phyloP scores from a whole-genome alignment of 2,888 invertebrate species.

The Microdon myrmicae region DNA sequence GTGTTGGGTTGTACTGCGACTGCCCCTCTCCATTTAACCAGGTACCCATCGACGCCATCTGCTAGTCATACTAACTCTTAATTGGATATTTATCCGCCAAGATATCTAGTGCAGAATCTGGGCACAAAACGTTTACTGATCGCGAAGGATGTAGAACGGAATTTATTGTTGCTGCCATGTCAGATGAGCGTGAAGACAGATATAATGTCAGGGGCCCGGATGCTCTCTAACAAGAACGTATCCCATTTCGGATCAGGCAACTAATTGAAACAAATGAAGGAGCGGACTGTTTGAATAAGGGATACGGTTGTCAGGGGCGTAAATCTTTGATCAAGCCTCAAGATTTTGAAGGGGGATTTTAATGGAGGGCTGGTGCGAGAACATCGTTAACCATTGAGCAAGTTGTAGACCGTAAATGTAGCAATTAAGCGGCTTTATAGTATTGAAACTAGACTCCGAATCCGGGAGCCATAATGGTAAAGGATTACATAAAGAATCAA shows the following conservation, averaged over 20 bases:
- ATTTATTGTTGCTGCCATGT: conserved; percentile 44
- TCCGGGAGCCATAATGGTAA: too few relatives aligned
- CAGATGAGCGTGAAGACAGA: conserved; percentile 36
- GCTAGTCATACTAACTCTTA: conserved; percentile 36
- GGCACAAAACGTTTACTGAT: conserved; percentile 35
- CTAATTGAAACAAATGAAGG: conserved; percentile 45
- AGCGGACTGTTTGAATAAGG: conserved; percentile 44
- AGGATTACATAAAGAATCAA: too few relatives aligned
- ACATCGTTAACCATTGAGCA: too few relatives aligned
- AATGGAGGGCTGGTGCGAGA: too few relatives aligned
- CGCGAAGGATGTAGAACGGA: conserved; percentile 20
- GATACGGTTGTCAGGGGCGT: conserved; percentile 23
- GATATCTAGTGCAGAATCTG: conserved; percentile 37
- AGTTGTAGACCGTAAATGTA: too few relatives aligned
- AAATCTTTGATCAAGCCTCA: conserved; percentile 34
- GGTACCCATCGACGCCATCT: conserved; percentile 2
- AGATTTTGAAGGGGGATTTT: too few relatives aligned
- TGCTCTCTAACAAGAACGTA: conserved; percentile 19
- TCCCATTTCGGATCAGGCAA: conserved; percentile 36
- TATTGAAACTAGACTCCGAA: too few relatives aligned
- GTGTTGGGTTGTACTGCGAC: conserved; percentile 11
- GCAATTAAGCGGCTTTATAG: too few relatives aligned
- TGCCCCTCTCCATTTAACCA: background rate
- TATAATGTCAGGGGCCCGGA: conserved; percentile 32
- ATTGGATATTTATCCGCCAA: conserved; percentile 48